Base-by-base conservation (phyloP, 2,797 vertebrate genomes). In the Diceros bicornis region DNA sequence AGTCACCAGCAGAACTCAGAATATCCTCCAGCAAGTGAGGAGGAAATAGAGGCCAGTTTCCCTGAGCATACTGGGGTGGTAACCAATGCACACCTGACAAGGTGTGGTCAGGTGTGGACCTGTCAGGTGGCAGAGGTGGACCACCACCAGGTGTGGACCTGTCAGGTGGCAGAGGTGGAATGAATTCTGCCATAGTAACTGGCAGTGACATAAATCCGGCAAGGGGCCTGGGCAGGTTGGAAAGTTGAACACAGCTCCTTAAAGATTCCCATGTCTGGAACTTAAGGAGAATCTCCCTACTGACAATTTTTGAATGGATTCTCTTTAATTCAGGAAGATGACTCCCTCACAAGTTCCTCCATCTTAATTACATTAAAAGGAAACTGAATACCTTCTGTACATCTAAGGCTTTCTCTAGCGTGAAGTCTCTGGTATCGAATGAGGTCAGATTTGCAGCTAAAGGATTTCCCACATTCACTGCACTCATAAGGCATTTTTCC, bases 341-440 rank as follows among this genome's bases (percentile, higher is more conserved):
- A n/a, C 32, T 92, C 81, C 47, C 21, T 75, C n/a, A 27, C 17
- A 84, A 47, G 21, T 57, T 79, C 17, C 29, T 94, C 37, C 72
- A 92, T 23, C n/a, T 4, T 71, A 72, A 34, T 55, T 27, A 71
- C 9, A 77, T 11, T 89, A 78, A 32, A 68, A 85, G 29, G 4
- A 84, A 72, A 68, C 8, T 61, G 27, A 7, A 27, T 7, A 27
- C 20, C 44, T 25, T 74, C 37, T 18, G 52, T n/a, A 59, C 8
- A 91, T 32, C 78, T 81, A 89, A 82, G 77, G 23, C 20, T 37
- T 94, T 75, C 91, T 75, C 90, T 81, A 69, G 17, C 91, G 27
- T 97, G 96, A 94, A 94, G 75, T 66, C 72, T 84, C 62, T 62
- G 37, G 44, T 95, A 88, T 77, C 95, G 85, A 93, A n/a, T 77